Evolutionary conservation across 2,888 invertebrate species (phyloP), one percentile per base, ranked within the genome.

Genomic region (Leptinotarsa rubiginosa): DNA sequence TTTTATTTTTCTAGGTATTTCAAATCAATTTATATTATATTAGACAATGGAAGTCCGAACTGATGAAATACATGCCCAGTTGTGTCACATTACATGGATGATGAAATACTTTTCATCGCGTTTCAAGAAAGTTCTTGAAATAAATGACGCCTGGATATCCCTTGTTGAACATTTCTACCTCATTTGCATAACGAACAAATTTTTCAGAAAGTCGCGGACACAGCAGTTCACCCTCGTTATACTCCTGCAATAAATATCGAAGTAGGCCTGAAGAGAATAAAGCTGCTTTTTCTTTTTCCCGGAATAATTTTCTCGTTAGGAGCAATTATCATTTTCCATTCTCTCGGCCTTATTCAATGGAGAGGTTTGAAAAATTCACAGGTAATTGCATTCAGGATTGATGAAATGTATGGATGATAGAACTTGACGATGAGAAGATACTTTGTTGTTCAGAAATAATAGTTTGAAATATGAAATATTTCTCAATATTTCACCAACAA

Each of bases 161-260:
- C 79, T 69, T 76, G 80, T 77, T 78, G 79, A 79, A 75, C 75
- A 75, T 77, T 79, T 73, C 72, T 71, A 62, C 77, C 69, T 79
- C 76, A 79, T 78, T 80, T 79, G 77, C 80, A 79, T 79, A 77
- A 75, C 78, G 73, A 79, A 77, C 73, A 77, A 75, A 79, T 80
- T 80, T 80, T 79, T 80, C 77, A 77, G 76, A 66, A 77, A 79
- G 77, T 80, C 75, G 74, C 75, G 75, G 76, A 76, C 78, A 73
- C 75, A 76, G 70, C 75, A 77, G 69, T 70, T 73, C 70, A 70
- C 73, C 70, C 75, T 74, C 69, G 69, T 68, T 72, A 66, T 70
- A 66, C 41, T 47, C 41, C 62, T 70, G 75, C 73, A 70, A 75
- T 75, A 75, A 75, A 75, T 75, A 75, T 75, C 70, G 73, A 69